A percentile compares a stretch with the other conserved stretches of the same genome.
phyloP scores from a whole-genome alignment of 2,888 invertebrate genomes.

The Timandra comae region DNA sequence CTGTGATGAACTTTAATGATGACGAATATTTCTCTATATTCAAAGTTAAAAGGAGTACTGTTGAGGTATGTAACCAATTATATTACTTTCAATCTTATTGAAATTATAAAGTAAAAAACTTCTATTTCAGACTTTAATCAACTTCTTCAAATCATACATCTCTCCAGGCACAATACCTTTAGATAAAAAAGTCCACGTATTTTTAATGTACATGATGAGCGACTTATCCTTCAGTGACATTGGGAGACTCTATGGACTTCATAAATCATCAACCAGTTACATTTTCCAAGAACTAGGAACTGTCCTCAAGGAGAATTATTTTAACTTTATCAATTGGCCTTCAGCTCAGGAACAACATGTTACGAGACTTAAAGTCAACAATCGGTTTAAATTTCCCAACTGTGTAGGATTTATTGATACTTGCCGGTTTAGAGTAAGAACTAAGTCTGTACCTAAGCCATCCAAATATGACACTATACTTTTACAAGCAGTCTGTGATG shows the following conservation, averaged over 20 bases:
- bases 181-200: constrained; percentile 63
- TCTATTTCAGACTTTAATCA: constrained; percentile 50
- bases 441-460: constrained; percentile 28
- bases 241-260: constrained; percentile 52
- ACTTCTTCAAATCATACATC: constrained; percentile 37
- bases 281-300: constrained; percentile 59
- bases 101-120: too few relatives aligned
- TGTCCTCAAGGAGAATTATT: constrained; percentile 44
- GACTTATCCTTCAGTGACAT: constrained; percentile 55
- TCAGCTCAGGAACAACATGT: constrained; percentile 60
- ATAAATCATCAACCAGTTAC: constrained; percentile 57
- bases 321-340: constrained; percentile 60
- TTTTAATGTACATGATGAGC: constrained; percentile 54
- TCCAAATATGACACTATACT: constrained; percentile 44
- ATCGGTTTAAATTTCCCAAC: constrained; percentile 58
- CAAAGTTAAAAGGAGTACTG: constrained; percentile 53
- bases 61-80: constrained; percentile 45
- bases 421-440: constrained; percentile 52
- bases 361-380: constrained; percentile 61
- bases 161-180: constrained; percentile 42
- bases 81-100: neutral
- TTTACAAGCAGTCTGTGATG: constrained; percentile 67
- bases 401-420: constrained; percentile 67
- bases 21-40: constrained; percentile 47
- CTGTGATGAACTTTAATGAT: constrained; percentile 40